A percentile compares a stretch with the other conserved stretches of the same genome.
phyloP scores from a whole-genome alignment of 2,888 invertebrate genomes.

The Hyposoter didymator region DNA sequence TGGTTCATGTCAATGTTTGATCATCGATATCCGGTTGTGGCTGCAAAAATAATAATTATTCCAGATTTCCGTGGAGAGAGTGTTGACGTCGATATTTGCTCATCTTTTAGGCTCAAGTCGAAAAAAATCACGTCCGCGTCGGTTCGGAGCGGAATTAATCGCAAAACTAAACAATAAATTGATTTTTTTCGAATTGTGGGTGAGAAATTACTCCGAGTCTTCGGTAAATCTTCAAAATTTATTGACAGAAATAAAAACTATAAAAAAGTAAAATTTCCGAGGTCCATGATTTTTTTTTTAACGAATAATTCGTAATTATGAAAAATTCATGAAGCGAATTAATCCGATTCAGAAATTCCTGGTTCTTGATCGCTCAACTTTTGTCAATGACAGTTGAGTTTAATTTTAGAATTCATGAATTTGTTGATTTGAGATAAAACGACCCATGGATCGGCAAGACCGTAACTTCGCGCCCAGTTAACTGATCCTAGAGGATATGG shows the following conservation, averaged over 20 bases:
- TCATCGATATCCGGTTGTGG: neutral
- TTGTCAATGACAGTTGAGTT: neutral
- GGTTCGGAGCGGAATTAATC: neutral
- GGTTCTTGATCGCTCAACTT: neutral
- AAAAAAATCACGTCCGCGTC: neutral
- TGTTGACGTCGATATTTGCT: neutral
- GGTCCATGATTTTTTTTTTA: too few species aligned
- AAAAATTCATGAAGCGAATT: neutral
- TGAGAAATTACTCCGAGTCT: neutral
- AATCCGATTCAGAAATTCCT: too few species aligned
- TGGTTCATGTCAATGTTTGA: conserved; percentile 9
- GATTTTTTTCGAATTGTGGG: neutral
- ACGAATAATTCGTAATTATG: neutral
- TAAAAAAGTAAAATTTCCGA: too few species aligned
- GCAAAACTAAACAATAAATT: neutral
- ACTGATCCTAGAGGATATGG: conserved; percentile 67
- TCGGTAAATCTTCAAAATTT: neutral
- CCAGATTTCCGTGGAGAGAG: neutral
- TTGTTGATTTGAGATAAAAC: neutral
- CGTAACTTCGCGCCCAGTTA: conserved; percentile 67
- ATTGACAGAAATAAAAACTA: neutral
- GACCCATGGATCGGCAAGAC: conserved; percentile 10
- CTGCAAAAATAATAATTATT: neutral
- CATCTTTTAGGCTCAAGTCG: neutral
- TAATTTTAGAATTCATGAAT: neutral